Base-by-base conservation (phyloP, 2,888 invertebrate species). In the Ectemnius lituratus region DNA sequence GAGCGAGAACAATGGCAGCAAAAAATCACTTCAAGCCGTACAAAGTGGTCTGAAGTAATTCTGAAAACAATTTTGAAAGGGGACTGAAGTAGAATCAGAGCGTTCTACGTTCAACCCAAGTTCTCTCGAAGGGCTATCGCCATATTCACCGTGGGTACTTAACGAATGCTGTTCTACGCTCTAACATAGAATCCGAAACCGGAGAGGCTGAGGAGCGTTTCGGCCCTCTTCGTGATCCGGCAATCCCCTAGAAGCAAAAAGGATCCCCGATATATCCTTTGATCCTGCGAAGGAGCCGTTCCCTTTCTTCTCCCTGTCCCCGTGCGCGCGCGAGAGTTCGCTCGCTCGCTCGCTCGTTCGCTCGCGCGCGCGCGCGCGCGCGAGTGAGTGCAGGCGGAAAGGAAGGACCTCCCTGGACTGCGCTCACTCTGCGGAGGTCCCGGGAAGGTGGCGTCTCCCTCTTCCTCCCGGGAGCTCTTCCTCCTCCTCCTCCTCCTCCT, bases 391-490 rank as follows among this genome's bases (percentile, higher is more conserved):
- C 14, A 52, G 52, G 8, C n/a, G 75, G 79, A 75, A 81, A 79
- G 76, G 79, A 81, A 86, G 87, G 88, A 88, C 89, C 88, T 88
- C 89, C 88, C 87, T 85, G 87, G 88, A 87, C 87, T 80, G 73
- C 59, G 71, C 81, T 75, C 70, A 73, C 86, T 82, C 85, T 81
- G 79, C 82, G 88, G 87, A 87, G 88, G 87, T 88, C 86, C 84
- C 77, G 80, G 74, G 74, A 81, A 70, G 74, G 79, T 80, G 75
- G 71, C 68, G 70, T 69, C 65, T 47, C 62, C 63, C 73, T 70
- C 68, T 62, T 52, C 63, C 62, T 63, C 66, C 47, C 37, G 37
- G 37, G 37, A 37, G 37, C 45, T 58, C 68, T 66, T 59, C 20
- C 61, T 70, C 74, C n/a, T 67, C 20, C 61, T 70, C 74, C n/a